These are phyloP conservation scores for Allobates femoralis DNA, from an alignment of 2,797 vertebrate genomes.

Conservation along the genomic window DNA sequence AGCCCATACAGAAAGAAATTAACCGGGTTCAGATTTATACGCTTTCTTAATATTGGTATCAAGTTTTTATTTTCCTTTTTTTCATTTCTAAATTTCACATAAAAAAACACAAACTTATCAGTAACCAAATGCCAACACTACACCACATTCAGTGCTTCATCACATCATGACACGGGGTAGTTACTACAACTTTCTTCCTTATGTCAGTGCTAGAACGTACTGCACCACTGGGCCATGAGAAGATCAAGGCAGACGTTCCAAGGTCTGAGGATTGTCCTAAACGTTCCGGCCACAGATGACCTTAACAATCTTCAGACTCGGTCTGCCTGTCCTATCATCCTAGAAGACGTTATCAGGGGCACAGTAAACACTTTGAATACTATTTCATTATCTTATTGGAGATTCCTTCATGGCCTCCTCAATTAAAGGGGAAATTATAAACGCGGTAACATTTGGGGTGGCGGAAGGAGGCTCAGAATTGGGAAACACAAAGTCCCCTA, in stretches of 20 bases:
- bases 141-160: slow-evolving; percentile 6
- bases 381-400: background rate
- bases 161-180: slow-evolving; percentile 23
- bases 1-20: background rate
- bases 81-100: background rate
- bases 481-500: background rate
- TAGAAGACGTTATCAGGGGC: background rate
- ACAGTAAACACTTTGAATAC: background rate
- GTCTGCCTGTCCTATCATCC: background rate
- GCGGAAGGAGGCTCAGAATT: slow-evolving; percentile 5
- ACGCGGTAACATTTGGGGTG: background rate
- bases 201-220: background rate
- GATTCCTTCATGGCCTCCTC: slow-evolving; percentile 27
- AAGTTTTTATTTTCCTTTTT: background rate
- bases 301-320: background rate
- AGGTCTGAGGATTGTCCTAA: background rate
- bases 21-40: background rate
- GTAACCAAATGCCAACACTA: slow-evolving; percentile 1
- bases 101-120: background rate
- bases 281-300: background rate
- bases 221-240: background rate
- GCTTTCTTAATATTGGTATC: background rate
- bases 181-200: background rate
- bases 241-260: background rate
- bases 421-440: background rate